Base-by-base conservation (phyloP, 2,797 vertebrate genomes). In the Sternarchorhynchus goeldii region DNA sequence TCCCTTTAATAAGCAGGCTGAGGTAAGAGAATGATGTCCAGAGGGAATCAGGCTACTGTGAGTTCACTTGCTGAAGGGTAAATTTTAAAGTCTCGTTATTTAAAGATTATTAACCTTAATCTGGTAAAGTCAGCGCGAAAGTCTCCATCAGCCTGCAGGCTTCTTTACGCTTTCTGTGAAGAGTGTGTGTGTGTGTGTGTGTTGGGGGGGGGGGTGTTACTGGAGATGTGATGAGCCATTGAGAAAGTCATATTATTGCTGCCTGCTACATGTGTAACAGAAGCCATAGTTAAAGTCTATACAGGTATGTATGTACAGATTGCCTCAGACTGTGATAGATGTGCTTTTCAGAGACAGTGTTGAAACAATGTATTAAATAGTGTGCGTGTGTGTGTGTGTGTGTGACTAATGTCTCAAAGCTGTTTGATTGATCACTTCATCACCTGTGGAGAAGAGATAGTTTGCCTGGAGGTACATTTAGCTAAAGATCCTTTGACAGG, bases 31-130 rank as follows among this genome's bases (percentile, higher is more conserved):
- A 74, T 55, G 64, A 45, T 45, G 64, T 25, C 45, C 60, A 41
- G n/a, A 36, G 69, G 36, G 62, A 41, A 60, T 66, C 29, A 50
- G 74, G 53, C 34, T 58, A 50, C 41, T 62, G 45, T 10, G 58
- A 68, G 78, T 73, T 65, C 36, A 39, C 36, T 45, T 75, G 69
- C 79, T 74, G 36, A 81, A 60, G 75, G 74, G 74, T 55, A 80
- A 87, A 86, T 91, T 90, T 25, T 88, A 89, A 90, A 88, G 89
- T 90, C 92, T 93, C 88, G 88, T 94, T 93, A 93, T 89, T 90
- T 86, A 73, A 83, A 92, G 90, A 92, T 92, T 93, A 93, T 93
- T 91, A 90, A 88, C 87, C 87, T 90, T 93, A 93, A 93, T 93
- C 92, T 91, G 89, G 85, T 90, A 89, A 91, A 90, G 89, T 78